Conservation (phyloP, 2,113 vertebrate species). For the Mormoops blainvillei region DNA sequence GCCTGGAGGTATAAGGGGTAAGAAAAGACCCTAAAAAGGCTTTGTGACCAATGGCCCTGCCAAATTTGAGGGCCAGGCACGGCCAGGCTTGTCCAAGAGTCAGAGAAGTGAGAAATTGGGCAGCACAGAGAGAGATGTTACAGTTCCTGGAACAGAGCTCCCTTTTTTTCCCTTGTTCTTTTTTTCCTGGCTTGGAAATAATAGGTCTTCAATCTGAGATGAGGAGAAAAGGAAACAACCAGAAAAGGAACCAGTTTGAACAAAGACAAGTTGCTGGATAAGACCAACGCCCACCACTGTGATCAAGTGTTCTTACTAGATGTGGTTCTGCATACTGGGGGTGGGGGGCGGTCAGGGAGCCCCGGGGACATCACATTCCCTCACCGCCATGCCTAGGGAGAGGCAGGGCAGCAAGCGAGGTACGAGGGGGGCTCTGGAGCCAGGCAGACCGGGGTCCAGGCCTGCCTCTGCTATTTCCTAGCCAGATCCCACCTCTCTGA, state of each 20-base stretch:
- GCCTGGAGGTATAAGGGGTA: not conserved
- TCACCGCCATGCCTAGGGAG: not conserved
- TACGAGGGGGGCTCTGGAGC: not conserved
- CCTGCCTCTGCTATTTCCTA: not conserved
- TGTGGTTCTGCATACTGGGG: not conserved
- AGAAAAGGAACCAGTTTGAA: constrained; percentile 70
- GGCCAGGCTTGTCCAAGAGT: constrained; percentile 38
- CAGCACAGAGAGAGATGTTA: constrained; percentile 22
- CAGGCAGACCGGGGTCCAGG: not conserved
- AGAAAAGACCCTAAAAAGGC: constrained; percentile 43
- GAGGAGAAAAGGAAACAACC: constrained; percentile 64
- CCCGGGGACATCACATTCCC: not conserved
- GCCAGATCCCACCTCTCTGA: not conserved
- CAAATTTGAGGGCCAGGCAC: constrained; percentile 18
- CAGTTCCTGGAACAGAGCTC: constrained; percentile 60
- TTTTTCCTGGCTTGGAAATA: constrained; percentile 63
- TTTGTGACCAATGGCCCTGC: constrained; percentile 31
- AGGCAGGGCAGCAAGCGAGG: not conserved
- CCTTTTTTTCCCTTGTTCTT: constrained; percentile 21
- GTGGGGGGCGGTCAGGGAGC: not conserved
- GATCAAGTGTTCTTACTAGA: constrained; percentile 38
- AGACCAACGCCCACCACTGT: not conserved
- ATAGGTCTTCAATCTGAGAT: constrained; percentile 71
- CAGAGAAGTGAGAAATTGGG: constrained; percentile 35
- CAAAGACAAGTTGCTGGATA: constrained; percentile 33